Evolutionary conservation across 2,888 invertebrate species (phyloP).

Genomic region (Colostygia pectinataria): DNA sequence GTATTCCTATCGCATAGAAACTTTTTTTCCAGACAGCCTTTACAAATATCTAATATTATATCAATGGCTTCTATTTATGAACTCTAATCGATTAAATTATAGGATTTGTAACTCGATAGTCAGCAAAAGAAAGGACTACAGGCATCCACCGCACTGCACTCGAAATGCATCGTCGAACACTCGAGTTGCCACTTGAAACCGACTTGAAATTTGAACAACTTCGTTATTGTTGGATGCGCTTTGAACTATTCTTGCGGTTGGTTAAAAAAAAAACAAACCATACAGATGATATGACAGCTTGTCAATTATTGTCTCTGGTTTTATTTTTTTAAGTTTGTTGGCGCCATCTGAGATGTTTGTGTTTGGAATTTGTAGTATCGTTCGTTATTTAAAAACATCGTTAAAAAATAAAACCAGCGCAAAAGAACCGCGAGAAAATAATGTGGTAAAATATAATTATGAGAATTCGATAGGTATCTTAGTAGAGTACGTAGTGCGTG

Average conservation of each 20-base stretch:
- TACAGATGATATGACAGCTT: constrained; percentile 6
- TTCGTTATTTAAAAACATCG: neutral
- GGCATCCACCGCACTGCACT: constrained; percentile 6
- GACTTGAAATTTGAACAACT: constrained; percentile 7
- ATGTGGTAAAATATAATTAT: too few species aligned
- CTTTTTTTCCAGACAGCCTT: too few species aligned
- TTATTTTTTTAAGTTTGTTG: constrained; percentile 10
- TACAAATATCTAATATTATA: too few species aligned
- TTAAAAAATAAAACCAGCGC: neutral
- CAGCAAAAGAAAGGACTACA: neutral
- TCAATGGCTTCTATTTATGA: too few species aligned
- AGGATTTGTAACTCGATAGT: constrained; percentile 7
- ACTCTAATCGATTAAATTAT: neutral
- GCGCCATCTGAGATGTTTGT: constrained; percentile 11
- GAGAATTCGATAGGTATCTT: too few species aligned
- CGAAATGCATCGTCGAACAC: constrained; percentile 10
- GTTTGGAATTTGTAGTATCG: neutral
- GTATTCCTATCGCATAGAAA: too few species aligned
- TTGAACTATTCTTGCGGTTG: constrained; percentile 10
- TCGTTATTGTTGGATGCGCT: constrained; percentile 5
- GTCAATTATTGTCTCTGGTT: constrained; percentile 19
- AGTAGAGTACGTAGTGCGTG: too few species aligned
- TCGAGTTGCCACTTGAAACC: constrained; percentile 21
- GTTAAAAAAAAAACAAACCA: constrained; percentile 17
- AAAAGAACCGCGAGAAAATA: neutral